A percentile compares a stretch with the other conserved stretches of the same genome.
Conservation (phyloP, 35 echinoderm and acorn worm species). For the Acanthaster planci region DNA sequence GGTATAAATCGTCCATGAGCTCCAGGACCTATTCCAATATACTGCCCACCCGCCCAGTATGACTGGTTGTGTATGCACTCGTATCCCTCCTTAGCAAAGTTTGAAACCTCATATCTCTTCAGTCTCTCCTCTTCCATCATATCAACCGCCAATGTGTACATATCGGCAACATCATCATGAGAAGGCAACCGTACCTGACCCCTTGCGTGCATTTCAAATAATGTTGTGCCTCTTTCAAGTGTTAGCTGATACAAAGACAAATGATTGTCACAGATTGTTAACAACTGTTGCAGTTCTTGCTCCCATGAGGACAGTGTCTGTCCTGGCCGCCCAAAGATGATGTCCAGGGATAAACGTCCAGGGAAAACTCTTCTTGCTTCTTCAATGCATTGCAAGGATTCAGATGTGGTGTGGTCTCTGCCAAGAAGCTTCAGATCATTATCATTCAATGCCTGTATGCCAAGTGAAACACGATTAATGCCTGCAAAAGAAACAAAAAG, state of each 20-base stretch:
- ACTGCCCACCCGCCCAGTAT: slow-evolving; percentile 90
- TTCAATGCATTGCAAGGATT: slow-evolving; percentile 52
- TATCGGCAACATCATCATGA: slow-evolving; percentile 68
- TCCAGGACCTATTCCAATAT: slow-evolving; percentile 91
- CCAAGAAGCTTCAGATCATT: slow-evolving; percentile 65
- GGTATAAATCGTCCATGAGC: slow-evolving; percentile 77
- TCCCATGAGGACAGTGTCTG: slow-evolving; percentile 70
- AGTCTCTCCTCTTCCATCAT: slow-evolving; percentile 60
- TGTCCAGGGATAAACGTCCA: slow-evolving; percentile 69
- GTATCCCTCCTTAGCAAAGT: slow-evolving; percentile 62
- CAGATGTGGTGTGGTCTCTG: slow-evolving; percentile 62
- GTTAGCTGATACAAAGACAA: slow-evolving; percentile 93
- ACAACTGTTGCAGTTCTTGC: slow-evolving; percentile 55
- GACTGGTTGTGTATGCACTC: slow-evolving; percentile 71
- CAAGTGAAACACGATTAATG: slow-evolving; percentile 89
- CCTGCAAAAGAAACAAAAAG: slow-evolving; percentile 35
- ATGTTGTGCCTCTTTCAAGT: slow-evolving; percentile 71
- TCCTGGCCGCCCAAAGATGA: slow-evolving; percentile 88
- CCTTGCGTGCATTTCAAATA: slow-evolving; percentile 65
- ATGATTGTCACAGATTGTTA: slow-evolving; percentile 72
- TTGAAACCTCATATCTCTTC: slow-evolving; percentile 89
- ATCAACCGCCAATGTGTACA: slow-evolving; percentile 81
- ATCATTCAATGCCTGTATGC: slow-evolving; percentile 72
- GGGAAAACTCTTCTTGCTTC: slow-evolving; percentile 72
- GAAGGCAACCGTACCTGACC: slow-evolving; percentile 58